phyloP scores from a whole-genome alignment of 1,140 invertebrate species.

The Dendrolimus punctatus region DNA sequence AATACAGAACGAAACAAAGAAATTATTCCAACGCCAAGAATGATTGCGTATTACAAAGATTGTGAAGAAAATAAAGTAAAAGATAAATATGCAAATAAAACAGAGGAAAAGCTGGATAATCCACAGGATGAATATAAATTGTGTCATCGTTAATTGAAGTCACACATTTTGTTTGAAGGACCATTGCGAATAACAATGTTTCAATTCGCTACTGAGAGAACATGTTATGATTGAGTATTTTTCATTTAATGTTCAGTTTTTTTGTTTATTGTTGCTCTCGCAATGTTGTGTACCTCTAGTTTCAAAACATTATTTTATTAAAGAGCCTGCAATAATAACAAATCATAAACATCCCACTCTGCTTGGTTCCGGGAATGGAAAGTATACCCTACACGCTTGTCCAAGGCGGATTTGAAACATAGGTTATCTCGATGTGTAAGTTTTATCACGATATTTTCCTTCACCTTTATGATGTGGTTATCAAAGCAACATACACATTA shows the following conservation, averaged over 20 bases:
- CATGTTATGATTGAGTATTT: constrained; percentile 1
- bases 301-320: too few relatives aligned
- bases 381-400: too few relatives aligned
- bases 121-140: constrained; percentile 29
- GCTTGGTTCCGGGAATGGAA: too few relatives aligned
- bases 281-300: too few relatives aligned
- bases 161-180: constrained; percentile 17
- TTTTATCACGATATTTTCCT: too few relatives aligned
- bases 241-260: not conserved
- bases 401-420: too few relatives aligned
- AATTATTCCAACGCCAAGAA: constrained; percentile 15
- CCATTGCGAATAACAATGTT: constrained; percentile 20
- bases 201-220: constrained; percentile 5
- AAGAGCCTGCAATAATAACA: too few relatives aligned
- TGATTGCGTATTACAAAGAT: constrained; percentile 17
- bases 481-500: too few relatives aligned
- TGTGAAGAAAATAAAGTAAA: constrained; percentile 17
- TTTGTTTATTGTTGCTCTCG: not conserved
- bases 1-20: constrained; percentile 10
- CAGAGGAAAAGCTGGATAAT: constrained; percentile 19
- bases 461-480: too few relatives aligned
- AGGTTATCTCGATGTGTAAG: too few relatives aligned
- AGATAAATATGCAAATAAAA: constrained; percentile 28
- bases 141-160: constrained; percentile 27
- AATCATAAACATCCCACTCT: too few relatives aligned